Percentiles rank a stretch among this genome's conserved stretches.
Conservation (phyloP, 2,797 vertebrate species). For the Liasis olivaceus region DNA sequence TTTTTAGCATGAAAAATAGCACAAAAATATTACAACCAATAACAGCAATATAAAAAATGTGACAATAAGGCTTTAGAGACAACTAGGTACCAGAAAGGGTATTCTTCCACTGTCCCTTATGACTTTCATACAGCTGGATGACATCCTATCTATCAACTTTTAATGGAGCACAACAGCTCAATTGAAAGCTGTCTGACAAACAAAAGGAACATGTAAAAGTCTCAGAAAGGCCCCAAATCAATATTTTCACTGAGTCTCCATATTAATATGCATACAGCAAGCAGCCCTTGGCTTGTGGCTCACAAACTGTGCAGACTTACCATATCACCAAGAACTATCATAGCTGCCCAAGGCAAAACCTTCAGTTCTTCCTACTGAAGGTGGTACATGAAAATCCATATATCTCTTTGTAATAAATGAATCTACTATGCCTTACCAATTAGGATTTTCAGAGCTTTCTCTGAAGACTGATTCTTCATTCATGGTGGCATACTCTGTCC, state of each 20-base stretch:
- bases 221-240: background rate
- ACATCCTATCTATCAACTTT: too few relatives aligned
- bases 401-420: background rate
- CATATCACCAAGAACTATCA: background rate
- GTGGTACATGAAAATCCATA: background rate
- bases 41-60: background rate
- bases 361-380: background rate
- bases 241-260: background rate
- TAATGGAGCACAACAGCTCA: background rate
- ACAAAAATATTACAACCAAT: background rate
- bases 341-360: background rate
- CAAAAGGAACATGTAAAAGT: background rate
- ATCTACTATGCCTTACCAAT: slow-evolving; percentile 61
- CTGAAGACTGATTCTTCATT: slow-evolving; percentile 72
- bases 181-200: background rate
- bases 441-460: slow-evolving; percentile 70
- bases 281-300: background rate
- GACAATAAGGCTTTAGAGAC: background rate
- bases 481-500: slow-evolving; percentile 62
- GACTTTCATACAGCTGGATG: background rate
- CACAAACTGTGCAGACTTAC: background rate
- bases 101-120: background rate
- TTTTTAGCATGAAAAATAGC: background rate
- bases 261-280: background rate
- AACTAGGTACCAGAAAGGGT: background rate